Percentiles rank a stretch among this genome's conserved stretches.
These are phyloP conservation scores for Drosophila subobscura DNA, from an alignment of 1,140 invertebrate genomes.

Conservation along the genomic window DNA sequence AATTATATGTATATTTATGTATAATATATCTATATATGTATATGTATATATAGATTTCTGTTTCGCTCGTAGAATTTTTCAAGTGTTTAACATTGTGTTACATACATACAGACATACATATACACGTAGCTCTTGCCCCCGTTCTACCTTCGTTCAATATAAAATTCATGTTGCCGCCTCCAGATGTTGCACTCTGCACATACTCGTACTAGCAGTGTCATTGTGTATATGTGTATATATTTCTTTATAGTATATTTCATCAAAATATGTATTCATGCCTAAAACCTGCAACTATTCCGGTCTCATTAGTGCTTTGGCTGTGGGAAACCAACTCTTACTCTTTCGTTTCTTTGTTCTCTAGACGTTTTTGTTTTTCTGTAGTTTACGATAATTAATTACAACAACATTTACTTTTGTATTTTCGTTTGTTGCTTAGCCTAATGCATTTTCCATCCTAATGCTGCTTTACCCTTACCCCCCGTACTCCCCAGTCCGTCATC, in stretches of 20 bases:
- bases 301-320: slow-evolving; percentile 39
- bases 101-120: slow-evolving; percentile 8
- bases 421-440: slow-evolving; percentile 43
- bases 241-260: slow-evolving; percentile 36
- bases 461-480: slow-evolving; percentile 6
- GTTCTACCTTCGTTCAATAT: slow-evolving; percentile 41
- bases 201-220: slow-evolving; percentile 2
- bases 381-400: slow-evolving; percentile 70
- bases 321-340: slow-evolving; percentile 40
- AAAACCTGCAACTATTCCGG: slow-evolving; percentile 44
- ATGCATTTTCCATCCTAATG: slow-evolving; percentile 10
- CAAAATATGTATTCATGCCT: slow-evolving; percentile 10
- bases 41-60: slow-evolving; percentile 33
- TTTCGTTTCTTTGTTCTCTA: slow-evolving; percentile 20
- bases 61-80: slow-evolving; percentile 62
- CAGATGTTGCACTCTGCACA: slow-evolving; percentile 6
- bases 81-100: slow-evolving; percentile 71
- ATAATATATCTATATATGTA: slow-evolving; percentile 34
- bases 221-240: neutral
- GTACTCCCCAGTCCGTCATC: too few species aligned
- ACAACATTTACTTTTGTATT: slow-evolving; percentile 59
- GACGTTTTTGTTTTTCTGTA: slow-evolving; percentile 9
- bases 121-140: slow-evolving; percentile 45
- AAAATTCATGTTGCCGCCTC: slow-evolving; percentile 52
- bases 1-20: slow-evolving; percentile 21